Evolutionary conservation across 2,113 vertebrate species (phyloP).

Genomic region (Lamprotornis superbus): DNA sequence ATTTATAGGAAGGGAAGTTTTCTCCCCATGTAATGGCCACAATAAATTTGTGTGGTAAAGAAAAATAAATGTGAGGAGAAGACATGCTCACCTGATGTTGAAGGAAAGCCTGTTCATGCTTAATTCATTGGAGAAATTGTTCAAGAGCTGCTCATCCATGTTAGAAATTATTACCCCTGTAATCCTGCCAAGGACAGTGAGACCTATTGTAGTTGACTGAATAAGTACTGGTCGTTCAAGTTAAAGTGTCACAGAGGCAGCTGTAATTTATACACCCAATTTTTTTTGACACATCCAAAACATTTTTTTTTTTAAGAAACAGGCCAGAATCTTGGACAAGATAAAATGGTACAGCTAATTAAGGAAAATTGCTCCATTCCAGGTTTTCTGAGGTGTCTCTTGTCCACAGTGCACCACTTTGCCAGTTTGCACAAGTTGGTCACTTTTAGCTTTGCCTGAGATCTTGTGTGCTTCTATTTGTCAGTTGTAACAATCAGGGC

Average conservation of each 20-base stretch:
- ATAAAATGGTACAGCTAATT: neutral
- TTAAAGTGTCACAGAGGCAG: conserved; percentile 48
- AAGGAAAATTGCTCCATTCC: neutral
- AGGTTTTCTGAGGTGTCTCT: neutral
- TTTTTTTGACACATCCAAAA: conserved; percentile 58
- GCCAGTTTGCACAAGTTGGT: neutral
- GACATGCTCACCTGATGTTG: conserved; percentile 27
- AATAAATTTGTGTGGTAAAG: conserved; percentile 65
- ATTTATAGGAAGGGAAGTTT: conserved; percentile 61
- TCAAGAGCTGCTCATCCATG: conserved; percentile 67
- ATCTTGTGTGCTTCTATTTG: neutral
- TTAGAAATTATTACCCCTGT: conserved; percentile 68
- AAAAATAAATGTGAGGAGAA: conserved; percentile 64
- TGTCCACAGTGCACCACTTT: neutral
- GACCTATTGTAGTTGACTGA: conserved; percentile 45
- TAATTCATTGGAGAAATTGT: conserved; percentile 63
- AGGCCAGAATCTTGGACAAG: neutral
- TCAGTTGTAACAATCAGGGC: neutral
- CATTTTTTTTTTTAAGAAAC: neutral
- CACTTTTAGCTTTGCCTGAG: neutral
- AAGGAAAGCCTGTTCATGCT: conserved; percentile 56
- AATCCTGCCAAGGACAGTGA: conserved; percentile 66
- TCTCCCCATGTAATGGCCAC: conserved; percentile 26
- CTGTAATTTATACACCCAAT: conserved; percentile 55
- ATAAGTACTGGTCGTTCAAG: conserved; percentile 24